Evolutionary conservation across 2,797 vertebrate genomes (phyloP), one percentile per base, ranked within the genome.

Genomic region (Lepidocolaptes lacrymiger): DNA sequence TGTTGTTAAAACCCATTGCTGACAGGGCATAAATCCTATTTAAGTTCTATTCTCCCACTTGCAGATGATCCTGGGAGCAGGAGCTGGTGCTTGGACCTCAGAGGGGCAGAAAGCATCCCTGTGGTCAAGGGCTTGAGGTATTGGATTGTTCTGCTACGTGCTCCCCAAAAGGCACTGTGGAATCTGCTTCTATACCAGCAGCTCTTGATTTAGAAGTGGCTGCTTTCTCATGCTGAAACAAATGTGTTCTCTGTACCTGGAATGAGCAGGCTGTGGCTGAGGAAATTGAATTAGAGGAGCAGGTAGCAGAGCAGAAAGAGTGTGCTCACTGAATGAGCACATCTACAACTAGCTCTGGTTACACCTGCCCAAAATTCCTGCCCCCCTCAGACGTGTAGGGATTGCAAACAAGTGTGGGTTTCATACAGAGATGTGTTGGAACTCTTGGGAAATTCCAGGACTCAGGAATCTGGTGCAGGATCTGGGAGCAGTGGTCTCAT

Each of bases 101-200:
- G 74, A 67, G 49, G 49, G 30, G 28, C 12, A 83, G 51, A 55
- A 66, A 52, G 2, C 22, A 59, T 52, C 36, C 9, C 62, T 12
- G 1, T n/a, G 32, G 34, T 10, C 14, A 13, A 17, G n/a, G 49
- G 9, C 12, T 16, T 41, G 39, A 83, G 63, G 21, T 13, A 13
- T 41, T 30, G 22, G 34, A 19, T 30, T 67, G 14, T 61, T 91
- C 56, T 83, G 52, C 6, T 15, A 6, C 1, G 2, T 43, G 34
- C 46, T 72, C 22, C 46, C 66, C 0, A 0, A 67, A 66, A 54
- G 2, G 4, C 3, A 1, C 49, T n/a, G 24, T 1, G 2, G 51
- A 59, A 58, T 51, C 51, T 61, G 36, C 69, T 75, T 68, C 62
- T 24, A 12, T 21, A 27, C 13, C n/a, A 21, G 30, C 41, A 62